Evolutionary conservation across 2,797 vertebrate species (phyloP).

Genomic region (Serranus cabrilla): DNA sequence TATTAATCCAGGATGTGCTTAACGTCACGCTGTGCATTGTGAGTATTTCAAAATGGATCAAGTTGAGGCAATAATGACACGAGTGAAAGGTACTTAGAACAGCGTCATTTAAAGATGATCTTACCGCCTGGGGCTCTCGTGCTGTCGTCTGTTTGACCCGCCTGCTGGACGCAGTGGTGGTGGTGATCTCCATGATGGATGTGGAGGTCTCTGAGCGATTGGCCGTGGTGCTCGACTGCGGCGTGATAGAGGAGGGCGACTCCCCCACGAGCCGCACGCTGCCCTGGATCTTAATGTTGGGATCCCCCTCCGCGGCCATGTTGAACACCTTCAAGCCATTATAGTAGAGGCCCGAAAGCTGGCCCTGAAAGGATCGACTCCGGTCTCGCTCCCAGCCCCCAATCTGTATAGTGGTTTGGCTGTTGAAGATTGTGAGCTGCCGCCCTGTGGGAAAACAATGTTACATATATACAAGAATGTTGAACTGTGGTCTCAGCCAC

Average conservation of each 20-base stretch:
- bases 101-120: slow-evolving; percentile 45
- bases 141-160: slow-evolving; percentile 93
- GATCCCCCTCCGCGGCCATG: slow-evolving; percentile 98
- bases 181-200: slow-evolving; percentile 95
- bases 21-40: slow-evolving; percentile 25
- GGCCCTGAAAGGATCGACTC: slow-evolving; percentile 97
- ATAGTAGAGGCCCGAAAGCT: slow-evolving; percentile 99
- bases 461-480: slow-evolving; percentile 96
- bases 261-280: slow-evolving; percentile 98
- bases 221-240: slow-evolving; percentile 95
- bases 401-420: slow-evolving; percentile 99
- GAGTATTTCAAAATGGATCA: slow-evolving; percentile 35
- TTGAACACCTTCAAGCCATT: slow-evolving; percentile 99
- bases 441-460: slow-evolving; percentile 96
- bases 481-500: slow-evolving; percentile 87
- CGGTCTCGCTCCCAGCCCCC: slow-evolving; percentile 97
- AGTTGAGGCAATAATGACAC: slow-evolving; percentile 17
- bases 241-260: slow-evolving; percentile 95
- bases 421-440: slow-evolving; percentile 99
- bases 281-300: slow-evolving; percentile 96
- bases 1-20: slow-evolving; percentile 37
- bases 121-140: slow-evolving; percentile 94
- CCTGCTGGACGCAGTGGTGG: slow-evolving; percentile 92
- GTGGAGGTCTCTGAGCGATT: slow-evolving; percentile 97
- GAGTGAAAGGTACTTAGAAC: background rate